Conservation (phyloP, 1,140 invertebrate species). For the Scaptomyza montana region DNA sequence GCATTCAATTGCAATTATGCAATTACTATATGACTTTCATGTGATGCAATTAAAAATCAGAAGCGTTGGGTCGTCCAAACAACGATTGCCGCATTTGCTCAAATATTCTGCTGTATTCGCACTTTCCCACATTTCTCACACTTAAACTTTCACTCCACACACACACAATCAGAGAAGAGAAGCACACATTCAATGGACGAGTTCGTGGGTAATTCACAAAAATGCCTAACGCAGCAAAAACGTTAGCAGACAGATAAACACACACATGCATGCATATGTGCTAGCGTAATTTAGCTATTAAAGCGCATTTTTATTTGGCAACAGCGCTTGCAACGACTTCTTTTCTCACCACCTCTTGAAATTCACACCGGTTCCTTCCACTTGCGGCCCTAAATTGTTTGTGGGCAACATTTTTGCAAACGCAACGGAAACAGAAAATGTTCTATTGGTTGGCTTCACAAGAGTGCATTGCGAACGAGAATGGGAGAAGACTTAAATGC, state of each 20-base stretch:
- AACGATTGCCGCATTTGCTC: constrained; percentile 23
- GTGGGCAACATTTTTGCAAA: constrained; percentile 57
- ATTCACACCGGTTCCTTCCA: constrained; percentile 42
- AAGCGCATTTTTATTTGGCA: constrained; percentile 67
- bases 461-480: constrained; percentile 25
- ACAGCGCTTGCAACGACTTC: constrained; percentile 11
- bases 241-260: constrained; percentile 14
- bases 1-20: constrained; percentile 60
- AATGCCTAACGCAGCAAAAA: constrained; percentile 64
- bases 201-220: constrained; percentile 42
- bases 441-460: constrained; percentile 60
- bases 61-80: constrained; percentile 25
- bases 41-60: constrained; percentile 72
- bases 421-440: constrained; percentile 70
- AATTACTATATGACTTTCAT: constrained; percentile 58
- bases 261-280: background rate
- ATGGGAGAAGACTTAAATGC: constrained; percentile 12
- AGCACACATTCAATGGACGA: constrained; percentile 8
- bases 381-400: constrained; percentile 24
- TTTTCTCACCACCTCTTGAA: background rate
- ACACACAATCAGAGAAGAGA: constrained; percentile 44
- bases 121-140: constrained; percentile 12
- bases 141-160: constrained; percentile 1
- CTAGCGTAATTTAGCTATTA: constrained; percentile 75
- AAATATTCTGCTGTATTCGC: constrained; percentile 47